A percentile compares a stretch with the other conserved stretches of the same genome.
Conservation (phyloP, 2,797 vertebrate genomes). For the Manis pentadactyla region DNA sequence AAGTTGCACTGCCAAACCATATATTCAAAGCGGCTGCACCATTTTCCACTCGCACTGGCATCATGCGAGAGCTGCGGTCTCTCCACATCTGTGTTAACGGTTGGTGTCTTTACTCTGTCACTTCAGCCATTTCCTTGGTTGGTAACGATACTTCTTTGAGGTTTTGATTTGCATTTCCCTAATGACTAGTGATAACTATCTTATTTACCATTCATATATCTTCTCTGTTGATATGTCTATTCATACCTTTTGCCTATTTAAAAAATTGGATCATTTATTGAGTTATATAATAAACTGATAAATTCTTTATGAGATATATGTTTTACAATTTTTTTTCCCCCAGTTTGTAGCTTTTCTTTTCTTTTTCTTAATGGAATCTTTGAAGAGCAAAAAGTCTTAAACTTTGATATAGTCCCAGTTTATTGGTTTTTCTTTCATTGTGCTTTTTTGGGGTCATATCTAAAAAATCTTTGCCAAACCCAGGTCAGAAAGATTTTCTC, state of each 20-base stretch:
- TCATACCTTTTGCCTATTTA: background rate
- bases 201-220: background rate
- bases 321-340: background rate
- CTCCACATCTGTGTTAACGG: background rate
- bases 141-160: background rate
- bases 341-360: background rate
- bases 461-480: background rate
- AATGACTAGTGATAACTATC: background rate
- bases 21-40: background rate
- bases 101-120: background rate
- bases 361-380: constrained; percentile 31
- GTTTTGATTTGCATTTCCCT: constrained; percentile 3
- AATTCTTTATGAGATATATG: background rate
- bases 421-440: background rate
- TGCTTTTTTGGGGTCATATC: background rate
- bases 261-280: background rate
- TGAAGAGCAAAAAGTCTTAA: constrained; percentile 1
- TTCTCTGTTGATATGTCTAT: background rate
- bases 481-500: background rate
- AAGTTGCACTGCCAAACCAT: background rate
- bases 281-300: background rate
- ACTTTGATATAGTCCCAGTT: background rate
- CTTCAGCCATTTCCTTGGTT: background rate
- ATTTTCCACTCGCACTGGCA: background rate
- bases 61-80: background rate